phyloP scores from a whole-genome alignment of 2,888 invertebrate genomes.

The Drosophila engyochracea region DNA sequence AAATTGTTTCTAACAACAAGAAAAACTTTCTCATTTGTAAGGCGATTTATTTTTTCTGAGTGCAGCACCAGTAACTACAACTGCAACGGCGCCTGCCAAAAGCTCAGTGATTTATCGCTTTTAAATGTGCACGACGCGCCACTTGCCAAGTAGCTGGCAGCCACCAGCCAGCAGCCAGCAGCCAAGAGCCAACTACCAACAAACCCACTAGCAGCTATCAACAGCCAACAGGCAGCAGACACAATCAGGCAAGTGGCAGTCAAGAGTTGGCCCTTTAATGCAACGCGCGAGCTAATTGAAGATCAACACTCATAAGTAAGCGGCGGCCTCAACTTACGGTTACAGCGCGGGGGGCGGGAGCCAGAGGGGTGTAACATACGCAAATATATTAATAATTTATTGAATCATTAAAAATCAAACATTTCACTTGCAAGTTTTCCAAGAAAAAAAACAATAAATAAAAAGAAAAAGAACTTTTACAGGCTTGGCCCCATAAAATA shows the following conservation, averaged over 20 bases:
- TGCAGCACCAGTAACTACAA: neutral
- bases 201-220: conserved; percentile 1
- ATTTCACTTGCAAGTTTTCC: conserved; percentile 81
- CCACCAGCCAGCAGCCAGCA: conserved; percentile 14
- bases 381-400: conserved; percentile 81
- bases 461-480: conserved; percentile 19
- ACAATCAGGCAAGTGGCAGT: conserved; percentile 32
- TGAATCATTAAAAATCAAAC: conserved; percentile 83
- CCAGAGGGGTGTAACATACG: conserved; percentile 47
- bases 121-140: conserved; percentile 70
- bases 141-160: conserved; percentile 49
- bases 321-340: neutral
- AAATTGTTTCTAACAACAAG: neutral
- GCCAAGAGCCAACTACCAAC: conserved; percentile 22
- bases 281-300: conserved; percentile 64
- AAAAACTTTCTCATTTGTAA: neutral
- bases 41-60: neutral
- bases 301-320: conserved; percentile 51
- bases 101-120: conserved; percentile 73
- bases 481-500: conserved; percentile 5
- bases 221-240: conserved; percentile 15
- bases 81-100: conserved; percentile 68
- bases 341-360: neutral
- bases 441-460: conserved; percentile 14
- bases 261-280: conserved; percentile 41